Base-by-base conservation (phyloP, 2,797 vertebrate species). In the Acanthiza pusilla region DNA sequence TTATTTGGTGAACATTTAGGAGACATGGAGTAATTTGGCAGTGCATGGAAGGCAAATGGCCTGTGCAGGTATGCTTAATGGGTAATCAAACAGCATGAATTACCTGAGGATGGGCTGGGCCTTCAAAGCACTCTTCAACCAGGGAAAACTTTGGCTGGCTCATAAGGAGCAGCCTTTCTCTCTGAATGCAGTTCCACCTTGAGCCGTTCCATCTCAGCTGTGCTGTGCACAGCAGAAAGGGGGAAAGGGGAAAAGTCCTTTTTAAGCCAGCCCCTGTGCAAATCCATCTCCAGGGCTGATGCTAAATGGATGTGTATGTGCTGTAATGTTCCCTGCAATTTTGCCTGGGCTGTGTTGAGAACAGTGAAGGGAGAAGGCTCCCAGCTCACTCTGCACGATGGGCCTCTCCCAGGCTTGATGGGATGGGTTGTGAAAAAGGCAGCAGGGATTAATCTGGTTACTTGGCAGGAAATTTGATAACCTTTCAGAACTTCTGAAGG, bases 131-230 rank as follows among this genome's bases (percentile, higher is more conserved):
- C 34, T 62, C 25, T 10, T 74, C 58, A 48, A 9, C 19, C 32
- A 88, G 32, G 45, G 32, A 71, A 10, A 66, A 22, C 11, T 67
- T 47, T 48, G 58, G 11, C 58, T 89, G 65, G 43, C 29, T 84
- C 0, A 0, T 84, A 40, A 75, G 63, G 22, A 83, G 8, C 0
- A 0, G n/a, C 26, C 85, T 26, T 23, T 75, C 16, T 21, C n/a
- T 63, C 19, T 38, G 30, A 36, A 27, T 2, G 1, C 2, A 1
- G 22, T 72, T 23, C 16, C 23, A 61, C 25, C 45, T 57, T 50
- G 17, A 85, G 15, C 34, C 0, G 0, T 53, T 91, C 29, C 45
- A 17, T 45, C n/a, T 27, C 43, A 80, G 32, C 38, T 42, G 10
- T 57, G 45, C 30, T 74, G 15, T 23, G 16, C 30, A 43, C 36